A percentile compares a stretch with the other conserved stretches of the same genome.
These are phyloP conservation scores for Cenopis cana DNA, from an alignment of 2,888 invertebrate genomes.

Conservation along the genomic window DNA sequence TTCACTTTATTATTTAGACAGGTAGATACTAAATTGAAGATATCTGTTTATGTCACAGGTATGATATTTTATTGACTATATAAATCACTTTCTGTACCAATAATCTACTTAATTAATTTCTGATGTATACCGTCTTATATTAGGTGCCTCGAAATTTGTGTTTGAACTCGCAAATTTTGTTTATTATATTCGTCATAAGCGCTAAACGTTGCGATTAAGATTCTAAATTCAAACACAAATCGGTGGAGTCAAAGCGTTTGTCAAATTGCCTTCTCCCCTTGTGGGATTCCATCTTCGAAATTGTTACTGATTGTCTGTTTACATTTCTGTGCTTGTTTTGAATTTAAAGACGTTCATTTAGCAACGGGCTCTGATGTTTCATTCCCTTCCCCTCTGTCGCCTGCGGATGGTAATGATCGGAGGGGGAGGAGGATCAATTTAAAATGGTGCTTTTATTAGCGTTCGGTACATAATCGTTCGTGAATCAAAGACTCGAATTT, in stretches of 20 bases:
- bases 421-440: constrained; percentile 55
- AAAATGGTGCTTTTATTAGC: constrained; percentile 71
- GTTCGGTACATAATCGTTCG: constrained; percentile 70
- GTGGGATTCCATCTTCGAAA: constrained; percentile 79
- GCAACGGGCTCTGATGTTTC: constrained; percentile 58
- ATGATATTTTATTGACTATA: not conserved
- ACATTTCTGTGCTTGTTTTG: constrained; percentile 79
- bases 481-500: constrained; percentile 71
- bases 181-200: constrained; percentile 44
- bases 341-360: constrained; percentile 71
- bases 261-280: constrained; percentile 64
- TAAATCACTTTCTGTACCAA: constrained; percentile 27
- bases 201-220: constrained; percentile 51
- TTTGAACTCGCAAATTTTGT: constrained; percentile 42
- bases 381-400: constrained; percentile 47
- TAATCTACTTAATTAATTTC: constrained; percentile 41
- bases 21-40: not conserved
- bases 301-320: constrained; percentile 82
- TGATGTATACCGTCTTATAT: constrained; percentile 38
- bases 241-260: constrained; percentile 65
- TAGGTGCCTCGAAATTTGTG: constrained; percentile 38
- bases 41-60: not conserved
- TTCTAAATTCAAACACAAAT: constrained; percentile 58
- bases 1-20: too few species aligned
- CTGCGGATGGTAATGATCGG: constrained; percentile 47